Base-by-base conservation (phyloP, 2,888 invertebrate species). In the Cephus pygmeus region DNA sequence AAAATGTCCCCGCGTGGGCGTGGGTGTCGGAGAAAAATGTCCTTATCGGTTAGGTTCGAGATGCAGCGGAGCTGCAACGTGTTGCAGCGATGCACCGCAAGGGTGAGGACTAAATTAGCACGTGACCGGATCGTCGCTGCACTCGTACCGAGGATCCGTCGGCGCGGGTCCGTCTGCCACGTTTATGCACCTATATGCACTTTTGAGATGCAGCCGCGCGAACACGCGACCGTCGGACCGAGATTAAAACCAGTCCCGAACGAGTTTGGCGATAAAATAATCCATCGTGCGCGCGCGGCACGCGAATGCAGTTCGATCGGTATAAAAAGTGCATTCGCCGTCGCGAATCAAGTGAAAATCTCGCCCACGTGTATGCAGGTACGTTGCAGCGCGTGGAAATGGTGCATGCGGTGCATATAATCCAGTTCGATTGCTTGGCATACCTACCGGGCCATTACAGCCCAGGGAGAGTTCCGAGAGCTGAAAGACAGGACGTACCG, bases 331-430 rank as follows among this genome's bases (percentile, higher is more conserved):
- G 68, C 73, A 40, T 35, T 69, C 35, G 56, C 34, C 23, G 68
- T 73, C n/a, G 69, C 73, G 77, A 81, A 85, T 83, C 85, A 81
- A 73, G 30, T 74, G 75, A 77, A 73, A 15, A 34, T 35, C 73
- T 23, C 79, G 73, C 82, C 82, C 81, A 82, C 82, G 80, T 79
- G 40, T 30, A 36, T 56, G 56, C 56, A 9, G 15, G 9, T 56
- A 56, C 2, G 56, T 56, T 56, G 9, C 23, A 23, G 9, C 9
- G 9, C 56, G 56, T 56, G 56, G 23, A 56, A 23, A 56, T 23
- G 1, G 56, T 56, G 56, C 56, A 56, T 23, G 23, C 56, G 56
- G 56, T 23, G 56, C 56, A 56, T 23, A 56, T 23, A 56, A 56
- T 56, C 23, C 56, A 35, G 23, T 56, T 56, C 23, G 56, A 56